Percentiles rank a stretch among this genome's conserved stretches.
Evolutionary conservation across 2,113 vertebrate species (phyloP).

Genomic region (Merops nubicus): DNA sequence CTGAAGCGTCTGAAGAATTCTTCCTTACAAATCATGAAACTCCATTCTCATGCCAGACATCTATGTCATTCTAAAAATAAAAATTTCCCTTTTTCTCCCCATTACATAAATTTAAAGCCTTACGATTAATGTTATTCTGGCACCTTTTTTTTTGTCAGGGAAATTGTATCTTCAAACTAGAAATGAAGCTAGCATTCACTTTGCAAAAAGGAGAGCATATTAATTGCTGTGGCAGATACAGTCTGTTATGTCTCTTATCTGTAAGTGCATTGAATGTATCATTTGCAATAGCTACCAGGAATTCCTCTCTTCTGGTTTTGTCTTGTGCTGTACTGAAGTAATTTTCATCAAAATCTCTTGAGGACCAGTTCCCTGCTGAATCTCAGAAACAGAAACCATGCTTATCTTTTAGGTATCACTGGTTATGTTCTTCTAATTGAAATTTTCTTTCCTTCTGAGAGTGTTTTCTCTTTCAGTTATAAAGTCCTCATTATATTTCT

Average conservation of each 20-base stretch:
- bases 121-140: background rate
- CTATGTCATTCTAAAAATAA: background rate
- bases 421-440: background rate
- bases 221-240: background rate
- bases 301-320: background rate
- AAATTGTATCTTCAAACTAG: background rate
- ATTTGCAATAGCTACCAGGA: background rate
- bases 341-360: background rate
- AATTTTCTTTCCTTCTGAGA: background rate
- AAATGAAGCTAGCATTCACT: background rate
- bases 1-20: background rate
- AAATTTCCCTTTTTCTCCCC: background rate
- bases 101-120: background rate
- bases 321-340: background rate
- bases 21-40: background rate
- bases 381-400: background rate
- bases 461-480: background rate
- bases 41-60: background rate
- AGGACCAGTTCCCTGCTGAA: background rate
- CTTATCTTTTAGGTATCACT: background rate
- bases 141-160: background rate
- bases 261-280: background rate
- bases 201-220: accelerated
- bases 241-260: background rate
- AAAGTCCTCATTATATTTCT: background rate